Base-by-base conservation (phyloP, 2,888 invertebrate species). In the Rhagonycha lutea region DNA sequence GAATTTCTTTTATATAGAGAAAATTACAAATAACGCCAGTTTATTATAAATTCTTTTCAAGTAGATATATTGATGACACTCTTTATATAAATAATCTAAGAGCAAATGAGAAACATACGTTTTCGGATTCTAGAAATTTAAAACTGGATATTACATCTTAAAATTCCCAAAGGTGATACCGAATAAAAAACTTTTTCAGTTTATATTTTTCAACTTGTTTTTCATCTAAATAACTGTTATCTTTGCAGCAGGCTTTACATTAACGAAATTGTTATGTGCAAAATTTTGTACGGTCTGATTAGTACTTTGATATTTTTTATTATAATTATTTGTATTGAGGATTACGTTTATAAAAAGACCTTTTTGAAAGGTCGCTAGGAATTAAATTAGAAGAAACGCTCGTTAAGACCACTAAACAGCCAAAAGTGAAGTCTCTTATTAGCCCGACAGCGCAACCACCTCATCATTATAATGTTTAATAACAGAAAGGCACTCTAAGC, bases 381-480 rank as follows among this genome's bases (percentile, higher is more conserved):
- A 32, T 24, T 63, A 73, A 73, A 73, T 73, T 73, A 73, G 69
- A 61, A 69, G 67, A 61, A 73, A 73, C 69, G 29, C 63, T 73
- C 73, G 68, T 69, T 73, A 73, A 69, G 73, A 73, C 73, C 73
- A 69, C 73, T 68, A 68, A 62, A 69, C 68, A 69, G 63, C 73
- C 73, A 73, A 61, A 73, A 73, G 73, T 73, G 69, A 68, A 73
- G 73, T 69, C 68, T 47, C 73, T 73, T 73, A 73, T 73, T 73
- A 73, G 73, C 73, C 32, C 68, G 63, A 73, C 69, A 73, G 73
- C 73, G 69, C 69, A 73, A 73, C 68, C 73, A 68, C 63, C 69
- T 69, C 73, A 62, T 73, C 73, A 73, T 73, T 73, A 73, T 73
- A 69, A 73, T 73, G 73, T 73, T 73, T 73, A 73, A 73, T 73